These are phyloP conservation scores for Pseudomyrmex dendroicus DNA, from an alignment of 1,140 invertebrate genomes.

Conservation along the genomic window DNA sequence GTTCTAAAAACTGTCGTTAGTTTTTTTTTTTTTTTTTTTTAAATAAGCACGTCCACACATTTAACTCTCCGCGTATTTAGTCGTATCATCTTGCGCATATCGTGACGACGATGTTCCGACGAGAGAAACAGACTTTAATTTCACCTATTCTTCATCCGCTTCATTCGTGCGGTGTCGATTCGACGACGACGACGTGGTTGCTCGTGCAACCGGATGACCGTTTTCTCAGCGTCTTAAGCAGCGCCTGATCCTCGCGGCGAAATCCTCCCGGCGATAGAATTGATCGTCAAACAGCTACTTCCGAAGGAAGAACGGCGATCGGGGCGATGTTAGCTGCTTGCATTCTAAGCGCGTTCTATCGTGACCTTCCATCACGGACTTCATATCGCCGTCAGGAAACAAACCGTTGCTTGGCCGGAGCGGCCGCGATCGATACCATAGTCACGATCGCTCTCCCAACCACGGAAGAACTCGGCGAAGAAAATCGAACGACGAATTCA, in stretches of 20 bases:
- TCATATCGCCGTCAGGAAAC: slow-evolving; percentile 62
- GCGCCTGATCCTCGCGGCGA: slow-evolving; percentile 51
- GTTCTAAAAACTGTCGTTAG: no score
- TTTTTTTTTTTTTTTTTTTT: no score
- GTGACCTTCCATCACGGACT: slow-evolving; percentile 53
- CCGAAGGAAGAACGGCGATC: slow-evolving; percentile 31
- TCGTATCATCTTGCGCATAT: no score
- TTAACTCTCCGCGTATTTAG: no score
- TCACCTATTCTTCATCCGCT: slow-evolving; percentile 76
- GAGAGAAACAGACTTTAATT: slow-evolving; percentile 23
- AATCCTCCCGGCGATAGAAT: slow-evolving; percentile 54
- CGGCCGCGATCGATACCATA: slow-evolving; percentile 24
- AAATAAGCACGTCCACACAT: no score
- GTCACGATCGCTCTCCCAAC: not conserved
- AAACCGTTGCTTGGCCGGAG: not conserved
- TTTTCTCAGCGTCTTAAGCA: slow-evolving; percentile 56
- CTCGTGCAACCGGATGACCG: slow-evolving; percentile 43
- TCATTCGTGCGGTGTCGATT: slow-evolving; percentile 61
- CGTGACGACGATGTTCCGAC: not conserved
- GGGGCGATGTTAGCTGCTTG: slow-evolving; percentile 72
- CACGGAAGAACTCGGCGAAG: slow-evolving; percentile 48
- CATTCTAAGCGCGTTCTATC: slow-evolving; percentile 75
- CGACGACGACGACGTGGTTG: slow-evolving; percentile 43
- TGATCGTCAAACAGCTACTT: slow-evolving; percentile 53
- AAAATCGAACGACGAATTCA: slow-evolving; percentile 71